Conservation (phyloP, 1,140 invertebrate species). For the Notospermus geniculatus region DNA sequence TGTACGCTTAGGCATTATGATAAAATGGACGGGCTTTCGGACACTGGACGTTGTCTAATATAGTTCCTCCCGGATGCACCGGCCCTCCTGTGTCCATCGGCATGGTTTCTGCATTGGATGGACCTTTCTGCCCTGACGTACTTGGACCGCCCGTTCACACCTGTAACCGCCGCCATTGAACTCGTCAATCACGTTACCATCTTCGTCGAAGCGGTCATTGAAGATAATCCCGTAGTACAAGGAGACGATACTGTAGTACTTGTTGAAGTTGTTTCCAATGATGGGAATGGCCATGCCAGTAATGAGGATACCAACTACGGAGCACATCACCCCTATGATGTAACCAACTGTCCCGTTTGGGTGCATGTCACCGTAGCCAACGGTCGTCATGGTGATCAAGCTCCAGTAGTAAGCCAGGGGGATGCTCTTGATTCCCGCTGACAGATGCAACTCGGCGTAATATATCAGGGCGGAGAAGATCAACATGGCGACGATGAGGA, state of each 20-base stretch:
- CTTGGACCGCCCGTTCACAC: too few species aligned
- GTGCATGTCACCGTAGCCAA: slow-evolving; percentile 71
- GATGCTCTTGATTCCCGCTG: slow-evolving; percentile 65
- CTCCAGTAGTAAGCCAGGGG: slow-evolving; percentile 94
- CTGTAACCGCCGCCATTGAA: too few species aligned
- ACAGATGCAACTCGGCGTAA: slow-evolving; percentile 74
- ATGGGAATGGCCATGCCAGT: slow-evolving; percentile 72
- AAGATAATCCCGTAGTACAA: too few species aligned
- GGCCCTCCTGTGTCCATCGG: too few species aligned
- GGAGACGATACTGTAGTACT: slow-evolving; percentile 22
- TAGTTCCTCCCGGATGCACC: too few species aligned
- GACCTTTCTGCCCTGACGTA: too few species aligned
- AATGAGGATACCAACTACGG: slow-evolving; percentile 88
- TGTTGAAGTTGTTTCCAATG: slow-evolving; percentile 33
- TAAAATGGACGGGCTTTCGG: too few species aligned
- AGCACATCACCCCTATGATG: slow-evolving; percentile 92
- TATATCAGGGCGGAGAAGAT: slow-evolving; percentile 95
- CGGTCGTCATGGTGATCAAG: slow-evolving; percentile 95
- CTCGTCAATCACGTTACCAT: too few species aligned
- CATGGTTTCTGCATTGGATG: too few species aligned
- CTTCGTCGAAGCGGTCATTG: too few species aligned
- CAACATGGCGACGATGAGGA: slow-evolving; percentile 91
- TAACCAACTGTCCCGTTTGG: slow-evolving; percentile 65
- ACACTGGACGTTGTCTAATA: too few species aligned
- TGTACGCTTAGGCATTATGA: too few species aligned